Base-by-base conservation (phyloP, 2,888 invertebrate species). In the Neoscelio sp. region DNA sequence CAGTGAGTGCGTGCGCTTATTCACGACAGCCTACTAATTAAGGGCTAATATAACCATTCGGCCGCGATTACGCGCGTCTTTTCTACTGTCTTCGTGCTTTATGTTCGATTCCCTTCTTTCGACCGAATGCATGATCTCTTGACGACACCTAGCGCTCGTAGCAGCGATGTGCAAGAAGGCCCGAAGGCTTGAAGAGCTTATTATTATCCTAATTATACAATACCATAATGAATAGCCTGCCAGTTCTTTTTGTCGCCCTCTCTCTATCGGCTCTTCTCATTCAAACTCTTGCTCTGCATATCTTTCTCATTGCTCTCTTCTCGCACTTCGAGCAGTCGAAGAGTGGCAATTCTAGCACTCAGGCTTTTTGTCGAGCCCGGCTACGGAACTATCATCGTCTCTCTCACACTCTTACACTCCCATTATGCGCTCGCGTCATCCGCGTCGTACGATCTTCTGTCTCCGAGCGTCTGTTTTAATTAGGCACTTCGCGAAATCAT, bases 391-490 rank as follows among this genome's bases (percentile, higher is more conserved):
- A 83, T 82, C 81, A 78, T 78, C 84, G 78, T 89, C 88, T 86
- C 88, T 82, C 85, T 88, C 84, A 82, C 85, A 82, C 87, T 85
- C 87, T 85, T 85, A 85, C 85, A 83, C 83, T 83, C 84, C 33
- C 82, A 86, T 87, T 85, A 88, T 88, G 82, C 84, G 77, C 68
- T 78, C 82, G 79, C 78, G 78, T 81, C 68, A 80, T 73, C 79
- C 80, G 65, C 81, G 74, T 82, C 82, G 79, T 80, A 79, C 82
- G 46, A 54, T 74, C 75, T 71, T 70, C 87, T 86, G 86, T 89
- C 89, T 86, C 88, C 87, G 87, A 87, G 88, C 89, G 91, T 91
- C 90, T 89, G 89, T 88, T 90, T 89, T 92, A 92, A 92, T 92
- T 92, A 92, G 92, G 91, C 91, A 91, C 92, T 92, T 90, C 87